phyloP scores from a whole-genome alignment of 2,797 vertebrate species.

The Tamandua tetradactyla region DNA sequence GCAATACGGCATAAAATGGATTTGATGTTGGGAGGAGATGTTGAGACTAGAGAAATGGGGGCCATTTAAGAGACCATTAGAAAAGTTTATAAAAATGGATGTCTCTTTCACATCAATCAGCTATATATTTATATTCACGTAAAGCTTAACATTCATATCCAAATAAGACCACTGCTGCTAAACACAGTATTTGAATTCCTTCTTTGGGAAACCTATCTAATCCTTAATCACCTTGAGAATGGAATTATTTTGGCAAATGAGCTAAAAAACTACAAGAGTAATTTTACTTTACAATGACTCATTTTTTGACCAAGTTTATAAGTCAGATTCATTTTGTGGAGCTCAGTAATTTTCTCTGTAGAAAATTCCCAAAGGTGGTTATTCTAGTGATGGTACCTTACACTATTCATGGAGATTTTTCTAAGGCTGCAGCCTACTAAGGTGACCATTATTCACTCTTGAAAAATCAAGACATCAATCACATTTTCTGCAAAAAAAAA shows the following conservation, averaged over 20 bases:
- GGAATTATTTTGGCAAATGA: constrained; percentile 14
- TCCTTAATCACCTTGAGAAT: neutral
- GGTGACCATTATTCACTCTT: neutral
- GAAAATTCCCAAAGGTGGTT: neutral
- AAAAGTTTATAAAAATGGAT: neutral
- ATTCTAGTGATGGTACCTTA: neutral
- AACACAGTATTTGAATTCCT: neutral
- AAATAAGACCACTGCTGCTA: constrained; percentile 15
- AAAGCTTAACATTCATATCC: neutral
- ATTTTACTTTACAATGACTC: neutral
- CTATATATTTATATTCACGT: constrained; percentile 8
- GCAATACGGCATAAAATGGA: neutral
- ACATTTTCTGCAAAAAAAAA: neutral
- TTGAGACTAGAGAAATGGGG: neutral
- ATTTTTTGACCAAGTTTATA: neutral
- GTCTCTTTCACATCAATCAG: constrained; percentile 26
- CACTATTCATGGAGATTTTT: neutral
- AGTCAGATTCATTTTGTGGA: neutral
- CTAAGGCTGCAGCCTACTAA: neutral
- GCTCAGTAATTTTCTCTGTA: neutral
- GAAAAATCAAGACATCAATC: neutral
- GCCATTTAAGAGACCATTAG: neutral
- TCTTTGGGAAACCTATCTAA: constrained; percentile 21
- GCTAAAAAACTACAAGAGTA: neutral
- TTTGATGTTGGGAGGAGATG: neutral